Evolutionary conservation across 2,888 invertebrate species (phyloP), one percentile per base, ranked within the genome.

Genomic region (Limnephilus auricula): DNA sequence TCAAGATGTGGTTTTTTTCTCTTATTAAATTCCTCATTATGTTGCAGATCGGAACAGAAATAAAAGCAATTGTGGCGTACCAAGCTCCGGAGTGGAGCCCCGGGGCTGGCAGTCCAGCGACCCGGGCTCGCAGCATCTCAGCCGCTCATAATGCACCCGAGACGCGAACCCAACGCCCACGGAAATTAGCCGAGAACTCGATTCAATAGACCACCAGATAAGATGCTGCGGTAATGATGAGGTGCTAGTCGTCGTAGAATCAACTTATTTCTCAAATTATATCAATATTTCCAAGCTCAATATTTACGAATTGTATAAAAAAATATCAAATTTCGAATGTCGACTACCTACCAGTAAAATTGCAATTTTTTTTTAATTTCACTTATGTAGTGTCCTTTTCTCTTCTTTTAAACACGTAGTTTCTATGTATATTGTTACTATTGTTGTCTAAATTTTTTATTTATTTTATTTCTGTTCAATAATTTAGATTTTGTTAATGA

Each of bases 151-250:
- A 88, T 78, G 87, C 87, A 88, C 87, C 87, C 87, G 87, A 88
- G 87, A 88, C 40, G 87, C 87, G 79, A 88, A 88, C 87, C n/a
- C 34, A 15, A 88, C 87, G 87, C 87, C 87, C 78, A 88, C 87
- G 87, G 87, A 88, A 88, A 88, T 88, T 78, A 78, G 87, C 32
- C 31, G 34, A 88, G 32, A 88, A 88, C 37, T 88, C 79, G 65
- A 88, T 78, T 79, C 87, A 88, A 88, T 88, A 88, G 87, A 88
- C 87, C 87, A 88, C 87, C 87, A 88, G 87, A 88, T 78, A 88
- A 78, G 87, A 88, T 88, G 37, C 40, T 88, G 86, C 86, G 50
- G 31, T 86, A 45, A 40, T 45, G 45, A 85, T 85, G 45, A 45
- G 65, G 65, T 65, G 65, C 25, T 18, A 65, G 50, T 65, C 18